Percentiles rank a stretch among this genome's conserved stretches.
Conservation (phyloP, 2,113 vertebrate species). For the Planiliza haematocheilus region DNA sequence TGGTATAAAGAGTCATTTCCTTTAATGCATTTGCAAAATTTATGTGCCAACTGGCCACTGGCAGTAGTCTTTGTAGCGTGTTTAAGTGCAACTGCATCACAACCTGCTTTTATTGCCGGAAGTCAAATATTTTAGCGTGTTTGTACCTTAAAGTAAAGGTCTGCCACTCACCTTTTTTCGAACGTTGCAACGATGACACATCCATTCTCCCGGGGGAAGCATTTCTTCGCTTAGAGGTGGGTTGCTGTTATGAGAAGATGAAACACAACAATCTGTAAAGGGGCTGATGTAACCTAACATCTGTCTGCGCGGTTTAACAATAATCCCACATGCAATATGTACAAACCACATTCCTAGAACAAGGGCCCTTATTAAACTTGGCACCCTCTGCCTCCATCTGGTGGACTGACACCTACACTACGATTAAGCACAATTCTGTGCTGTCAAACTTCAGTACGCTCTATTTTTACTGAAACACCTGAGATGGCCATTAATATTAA, state of each 20-base stretch:
- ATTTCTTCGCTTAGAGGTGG: conserved; percentile 98
- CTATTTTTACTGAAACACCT: neutral
- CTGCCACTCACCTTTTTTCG: conserved; percentile 90
- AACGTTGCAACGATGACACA: conserved; percentile 98
- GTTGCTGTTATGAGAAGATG: conserved; percentile 83
- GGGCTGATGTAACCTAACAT: neutral
- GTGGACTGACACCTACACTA: neutral
- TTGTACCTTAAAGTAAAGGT: too few species aligned
- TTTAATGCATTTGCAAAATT: too few species aligned
- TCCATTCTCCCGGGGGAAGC: conserved; percentile 99
- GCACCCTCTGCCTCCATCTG: conserved; percentile 35
- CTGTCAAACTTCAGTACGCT: neutral
- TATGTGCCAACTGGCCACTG: too few species aligned
- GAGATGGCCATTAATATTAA: neutral
- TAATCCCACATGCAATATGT: neutral
- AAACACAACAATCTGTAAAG: neutral
- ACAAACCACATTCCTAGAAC: neutral
- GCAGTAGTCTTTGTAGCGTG: too few species aligned
- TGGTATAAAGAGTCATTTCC: too few species aligned
- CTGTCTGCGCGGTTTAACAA: neutral
- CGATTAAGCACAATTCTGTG: neutral
- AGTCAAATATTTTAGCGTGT: too few species aligned
- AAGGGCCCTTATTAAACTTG: too few species aligned
- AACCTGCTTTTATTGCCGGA: too few species aligned
- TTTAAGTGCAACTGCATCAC: too few species aligned